Evolutionary conservation across 1,140 invertebrate species (phyloP), one percentile per base, ranked within the genome.

Genomic region (Rhysida immarginata): DNA sequence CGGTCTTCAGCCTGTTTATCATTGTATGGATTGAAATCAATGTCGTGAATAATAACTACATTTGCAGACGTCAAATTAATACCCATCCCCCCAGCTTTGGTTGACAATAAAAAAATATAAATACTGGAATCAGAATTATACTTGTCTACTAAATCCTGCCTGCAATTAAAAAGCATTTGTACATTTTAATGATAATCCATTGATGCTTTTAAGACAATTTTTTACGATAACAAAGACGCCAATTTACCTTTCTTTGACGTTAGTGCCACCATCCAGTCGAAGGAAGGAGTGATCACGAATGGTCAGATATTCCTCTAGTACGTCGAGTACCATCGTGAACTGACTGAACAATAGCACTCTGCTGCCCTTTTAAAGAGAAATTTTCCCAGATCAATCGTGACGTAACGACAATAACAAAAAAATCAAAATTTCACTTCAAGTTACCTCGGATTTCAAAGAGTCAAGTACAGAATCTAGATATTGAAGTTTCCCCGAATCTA

Each of bases 1-100:
- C 94, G 78, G 74, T 97, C 95, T 70, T 97, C 93, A 0, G 93
- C 93, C 72, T 96, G 94, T 68, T 95, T 94, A 68, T 97, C 93
- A 69, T 97, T 96, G 66, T 96, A 94, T 0, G 93, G 93, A 75
- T 96, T 97, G 66, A 92, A 78, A 64, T 79, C 77, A 26, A 79
- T 77, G 59, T 79, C 77, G 61, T 79, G 77, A 25, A 79, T 60
- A 46, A 79, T 76, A 41, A 80, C 77, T 23, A 70, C 68, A 66
- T 79, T 77, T 18, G 77, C 77, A 2, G 76, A 69, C 8, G 75
- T 76, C 26, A 79, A 63, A 62, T 80, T 79, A 59, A 79, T 79
- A 8, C 77, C 74, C n/a, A 76, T 61, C 21, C 77, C 78, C n/a
- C 78, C 78, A 18, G 77, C 77, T 57, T 67, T 67, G 1, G 77